These are phyloP conservation scores for Amphiprion clarkii DNA, from an alignment of 2,797 vertebrate genomes.

Conservation along the genomic window DNA sequence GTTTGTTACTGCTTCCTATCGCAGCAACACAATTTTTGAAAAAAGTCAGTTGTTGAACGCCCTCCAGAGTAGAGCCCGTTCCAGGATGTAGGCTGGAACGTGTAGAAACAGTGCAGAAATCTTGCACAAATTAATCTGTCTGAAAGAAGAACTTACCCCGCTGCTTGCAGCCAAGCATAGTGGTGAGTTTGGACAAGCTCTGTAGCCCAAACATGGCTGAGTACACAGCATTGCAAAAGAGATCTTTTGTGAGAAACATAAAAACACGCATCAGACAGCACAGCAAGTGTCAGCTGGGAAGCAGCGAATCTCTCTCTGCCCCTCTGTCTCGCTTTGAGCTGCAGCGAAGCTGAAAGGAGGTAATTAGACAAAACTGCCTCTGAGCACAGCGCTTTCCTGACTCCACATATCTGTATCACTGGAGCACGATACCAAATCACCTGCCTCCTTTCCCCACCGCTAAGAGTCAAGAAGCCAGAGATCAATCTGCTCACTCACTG, in stretches of 20 bases:
- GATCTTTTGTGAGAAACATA: conserved; percentile 67
- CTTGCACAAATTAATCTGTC: conserved; percentile 35
- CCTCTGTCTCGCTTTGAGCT: conserved; percentile 33
- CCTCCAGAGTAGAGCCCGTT: conserved; percentile 5
- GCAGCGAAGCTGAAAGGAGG: conserved; percentile 71
- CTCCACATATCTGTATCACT: conserved; percentile 72
- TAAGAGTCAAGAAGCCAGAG: conserved; percentile 45
- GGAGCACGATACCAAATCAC: conserved; percentile 72
- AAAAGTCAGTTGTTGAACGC: conserved; percentile 5
- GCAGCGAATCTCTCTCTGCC: conserved; percentile 26
- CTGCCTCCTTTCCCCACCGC: conserved; percentile 63
- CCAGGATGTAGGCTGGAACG: conserved; percentile 6
- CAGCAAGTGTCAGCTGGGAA: conserved; percentile 53
- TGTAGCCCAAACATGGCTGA: conserved; percentile 79
- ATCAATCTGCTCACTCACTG: conserved; percentile 55
- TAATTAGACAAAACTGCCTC: conserved; percentile 77
- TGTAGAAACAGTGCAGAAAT: conserved; percentile 15
- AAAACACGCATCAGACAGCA: conserved; percentile 69
- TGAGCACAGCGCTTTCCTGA: conserved; percentile 67
- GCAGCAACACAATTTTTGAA: conserved; percentile 8
- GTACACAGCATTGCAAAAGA: conserved; percentile 80
- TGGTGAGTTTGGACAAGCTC: conserved; percentile 73
- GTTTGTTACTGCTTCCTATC: neutral
- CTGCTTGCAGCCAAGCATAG: conserved; percentile 67
- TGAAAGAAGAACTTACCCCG: conserved; percentile 77